Conservation (phyloP, 2,113 vertebrate genomes). For the Platichthys flesus region DNA sequence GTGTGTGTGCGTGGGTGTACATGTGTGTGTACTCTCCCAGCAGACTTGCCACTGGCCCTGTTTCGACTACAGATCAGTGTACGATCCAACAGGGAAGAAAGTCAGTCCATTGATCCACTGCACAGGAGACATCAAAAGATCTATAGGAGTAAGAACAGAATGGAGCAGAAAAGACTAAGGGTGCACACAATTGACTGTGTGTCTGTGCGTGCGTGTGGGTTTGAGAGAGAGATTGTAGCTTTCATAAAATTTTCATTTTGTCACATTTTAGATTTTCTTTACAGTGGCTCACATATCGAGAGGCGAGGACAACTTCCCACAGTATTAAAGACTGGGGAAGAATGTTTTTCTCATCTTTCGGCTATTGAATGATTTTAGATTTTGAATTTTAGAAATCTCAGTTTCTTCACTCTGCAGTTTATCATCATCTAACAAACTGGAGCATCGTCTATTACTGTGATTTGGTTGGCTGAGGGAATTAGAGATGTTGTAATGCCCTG, state of each 20-base stretch:
- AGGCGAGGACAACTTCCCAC: not conserved
- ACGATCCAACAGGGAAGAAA: slow-evolving; percentile 63
- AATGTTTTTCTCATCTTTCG: not conserved
- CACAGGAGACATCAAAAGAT: slow-evolving; percentile 69
- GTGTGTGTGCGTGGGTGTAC: not conserved
- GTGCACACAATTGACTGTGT: slow-evolving; percentile 8
- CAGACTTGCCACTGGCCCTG: slow-evolving; percentile 59
- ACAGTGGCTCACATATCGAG: not conserved
- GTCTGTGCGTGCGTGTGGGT: not conserved
- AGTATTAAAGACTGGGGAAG: not conserved
- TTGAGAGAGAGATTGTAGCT: slow-evolving; percentile 24
- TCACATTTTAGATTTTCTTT: slow-evolving; percentile 24
- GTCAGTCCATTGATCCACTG: slow-evolving; percentile 64
- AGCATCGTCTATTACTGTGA: slow-evolving; percentile 40
- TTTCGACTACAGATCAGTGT: slow-evolving; percentile 66
- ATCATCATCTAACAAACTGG: slow-evolving; percentile 17
- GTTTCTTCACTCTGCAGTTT: not conserved
- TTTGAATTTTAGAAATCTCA: slow-evolving; percentile 4
- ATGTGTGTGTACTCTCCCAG: slow-evolving; percentile 30
- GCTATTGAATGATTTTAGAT: not conserved
- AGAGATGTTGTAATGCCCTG: slow-evolving; percentile 66
- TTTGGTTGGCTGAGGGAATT: slow-evolving; percentile 53
- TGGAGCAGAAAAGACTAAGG: slow-evolving; percentile 28
- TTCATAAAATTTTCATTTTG: slow-evolving; percentile 25
- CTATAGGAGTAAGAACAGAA: slow-evolving; percentile 62